Evolutionary conservation across 2,113 vertebrate species (phyloP).

Genomic region (Ciconia boyciana): DNA sequence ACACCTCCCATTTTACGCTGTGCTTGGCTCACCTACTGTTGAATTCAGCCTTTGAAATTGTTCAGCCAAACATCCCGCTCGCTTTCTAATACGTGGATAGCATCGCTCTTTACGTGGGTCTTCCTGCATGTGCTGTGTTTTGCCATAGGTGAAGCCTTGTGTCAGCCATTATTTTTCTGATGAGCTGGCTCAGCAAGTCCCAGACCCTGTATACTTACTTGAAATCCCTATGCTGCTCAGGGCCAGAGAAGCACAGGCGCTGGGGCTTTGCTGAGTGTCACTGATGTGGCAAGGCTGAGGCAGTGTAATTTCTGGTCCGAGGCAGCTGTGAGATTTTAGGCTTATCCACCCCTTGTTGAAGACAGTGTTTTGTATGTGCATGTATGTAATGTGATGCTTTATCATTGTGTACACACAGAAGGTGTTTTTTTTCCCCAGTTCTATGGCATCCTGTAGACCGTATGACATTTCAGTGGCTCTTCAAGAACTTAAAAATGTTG

Average conservation of each 20-base stretch:
- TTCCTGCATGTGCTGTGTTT: neutral
- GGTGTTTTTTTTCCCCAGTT: accelerated
- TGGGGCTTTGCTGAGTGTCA: neutral
- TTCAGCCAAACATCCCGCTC: neutral
- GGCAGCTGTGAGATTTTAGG: neutral
- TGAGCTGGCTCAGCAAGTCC: neutral
- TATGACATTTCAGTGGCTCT: neutral
- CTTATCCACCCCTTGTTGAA: neutral
- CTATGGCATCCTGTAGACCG: neutral
- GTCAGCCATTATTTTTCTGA: neutral
- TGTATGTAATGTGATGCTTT: neutral
- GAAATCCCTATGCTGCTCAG: neutral
- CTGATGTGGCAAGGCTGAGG: neutral
- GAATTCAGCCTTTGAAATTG: neutral
- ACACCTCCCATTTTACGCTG: neutral
- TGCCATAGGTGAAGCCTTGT: neutral
- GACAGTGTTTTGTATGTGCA: accelerated
- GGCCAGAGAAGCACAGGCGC: accelerated
- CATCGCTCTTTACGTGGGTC: accelerated
- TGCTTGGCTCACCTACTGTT: neutral
- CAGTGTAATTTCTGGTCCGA: no score
- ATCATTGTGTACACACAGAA: neutral
- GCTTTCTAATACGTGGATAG: neutral
- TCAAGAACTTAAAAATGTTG: neutral
- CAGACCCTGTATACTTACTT: neutral